phyloP scores from a whole-genome alignment of 2,797 vertebrate genomes.

The Sebastes wilsoni region DNA sequence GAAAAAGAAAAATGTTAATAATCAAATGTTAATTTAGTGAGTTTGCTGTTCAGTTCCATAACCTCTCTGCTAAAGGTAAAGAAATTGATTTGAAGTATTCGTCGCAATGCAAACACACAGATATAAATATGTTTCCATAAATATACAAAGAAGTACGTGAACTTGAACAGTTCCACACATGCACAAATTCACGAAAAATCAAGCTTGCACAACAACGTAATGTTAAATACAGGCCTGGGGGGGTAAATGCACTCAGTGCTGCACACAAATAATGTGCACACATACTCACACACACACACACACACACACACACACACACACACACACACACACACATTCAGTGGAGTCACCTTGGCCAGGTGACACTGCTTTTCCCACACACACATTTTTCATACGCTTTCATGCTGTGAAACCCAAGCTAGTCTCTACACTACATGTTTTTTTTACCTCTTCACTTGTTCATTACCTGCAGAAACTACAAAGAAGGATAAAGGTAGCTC shows the following conservation, averaged over 20 bases:
- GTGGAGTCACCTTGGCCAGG: conserved; percentile 16
- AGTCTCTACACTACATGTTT: background rate
- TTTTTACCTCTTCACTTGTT: background rate
- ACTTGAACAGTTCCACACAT: background rate
- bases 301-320: too few species aligned
- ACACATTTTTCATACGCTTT: background rate
- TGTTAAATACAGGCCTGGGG: conserved; percentile 17
- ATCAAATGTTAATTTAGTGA: background rate
- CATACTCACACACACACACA: too few species aligned
- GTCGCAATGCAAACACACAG: background rate
- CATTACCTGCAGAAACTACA: background rate
- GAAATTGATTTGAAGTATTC: background rate
- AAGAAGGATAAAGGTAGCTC: too few species aligned
- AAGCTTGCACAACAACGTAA: conserved; percentile 2
- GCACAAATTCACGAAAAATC: background rate
- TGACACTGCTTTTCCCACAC: background rate
- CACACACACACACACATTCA: background rate
- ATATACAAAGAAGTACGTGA: background rate
- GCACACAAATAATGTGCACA: background rate
- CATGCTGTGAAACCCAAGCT: background rate
- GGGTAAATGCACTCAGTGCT: conserved; percentile 2
- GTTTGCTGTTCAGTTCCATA: background rate
- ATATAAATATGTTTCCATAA: background rate
- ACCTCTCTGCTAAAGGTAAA: background rate
- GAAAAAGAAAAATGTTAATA: background rate